Percentiles rank a stretch among this genome's conserved stretches.
Conservation (phyloP, 2,888 invertebrate genomes). For the Plebejus argus region DNA sequence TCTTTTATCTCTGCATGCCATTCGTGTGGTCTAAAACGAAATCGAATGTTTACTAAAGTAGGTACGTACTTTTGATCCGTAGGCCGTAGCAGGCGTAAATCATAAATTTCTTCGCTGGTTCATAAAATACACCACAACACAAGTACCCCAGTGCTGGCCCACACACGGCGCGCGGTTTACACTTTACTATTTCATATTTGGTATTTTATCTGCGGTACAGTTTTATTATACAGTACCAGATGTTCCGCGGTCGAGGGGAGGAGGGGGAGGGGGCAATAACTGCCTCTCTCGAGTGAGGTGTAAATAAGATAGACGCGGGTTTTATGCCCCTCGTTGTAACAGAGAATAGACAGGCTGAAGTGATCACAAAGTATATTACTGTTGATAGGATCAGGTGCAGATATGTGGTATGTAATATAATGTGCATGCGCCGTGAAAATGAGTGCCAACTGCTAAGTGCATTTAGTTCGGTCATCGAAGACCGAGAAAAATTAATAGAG, state of each 20-base stretch:
- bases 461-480: too few species aligned
- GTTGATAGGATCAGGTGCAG: neutral
- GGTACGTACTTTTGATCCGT: too few species aligned
- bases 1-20: too few species aligned
- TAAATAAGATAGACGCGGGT: slow-evolving; percentile 8
- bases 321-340: neutral
- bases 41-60: too few species aligned
- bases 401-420: neutral
- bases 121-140: neutral
- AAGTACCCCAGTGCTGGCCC: neutral
- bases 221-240: neutral
- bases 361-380: neutral
- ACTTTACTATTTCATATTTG: slow-evolving; percentile 22
- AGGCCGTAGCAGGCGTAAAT: neutral
- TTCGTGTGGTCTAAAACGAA: too few species aligned
- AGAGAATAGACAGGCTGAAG: neutral
- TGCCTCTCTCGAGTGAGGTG: slow-evolving; percentile 12
- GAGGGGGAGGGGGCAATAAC: neutral
- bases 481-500: too few species aligned
- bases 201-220: slow-evolving; percentile 15
- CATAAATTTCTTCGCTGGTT: neutral
- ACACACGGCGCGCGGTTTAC: neutral
- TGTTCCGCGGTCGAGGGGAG: neutral
- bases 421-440: too few species aligned
- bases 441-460: too few species aligned